Base-by-base conservation (phyloP, 2,797 vertebrate species). In the Cossypha heuglini region DNA sequence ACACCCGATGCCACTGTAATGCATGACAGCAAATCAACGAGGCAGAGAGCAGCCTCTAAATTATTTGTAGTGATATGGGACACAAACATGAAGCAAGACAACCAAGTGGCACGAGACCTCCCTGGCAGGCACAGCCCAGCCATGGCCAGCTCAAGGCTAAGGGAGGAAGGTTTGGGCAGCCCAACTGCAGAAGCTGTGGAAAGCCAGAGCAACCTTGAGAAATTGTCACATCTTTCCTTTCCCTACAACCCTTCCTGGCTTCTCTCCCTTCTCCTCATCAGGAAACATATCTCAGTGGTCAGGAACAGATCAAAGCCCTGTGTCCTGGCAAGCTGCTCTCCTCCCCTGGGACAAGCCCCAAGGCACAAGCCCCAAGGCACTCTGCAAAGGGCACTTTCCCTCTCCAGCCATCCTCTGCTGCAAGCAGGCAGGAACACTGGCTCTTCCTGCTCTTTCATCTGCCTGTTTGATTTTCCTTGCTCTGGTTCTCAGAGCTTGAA, bases 271-370 rank as follows among this genome's bases (percentile, higher is more conserved):
- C 17, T 58, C 40, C 1, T 1, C 38, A 55, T 20, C 24, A 76
- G 46, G n/a, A 58, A 58, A 37, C 11, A 3, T 10, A 35, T 63
- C 69, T 83, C 24, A 45, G 48, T 10, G 3, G 64, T 66, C 74
- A 81, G 43, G 33, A 74, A 20, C 21, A 25, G 48, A 87, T 69
- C 48, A 59, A 93, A 94, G 68, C 19, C 21, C 37, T 49, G 38
- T 0, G 0, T 16, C 38, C 2, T 49, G 0, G 31, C 54, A 86
- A 63, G 35, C 40, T 7, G 52, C 33, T 79, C 61, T 73, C 62
- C n/a, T 73, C 57, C 62, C 9, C 1, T 8, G 22, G 69, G 62
- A 94, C 28, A n/a, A 87, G 61, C 38, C 43, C 49, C 33, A 35
- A 35, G 33, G 33, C 33, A 35, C n/a, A 29, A 85, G 63, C 40